phyloP scores from a whole-genome alignment of 2,113 vertebrate species.

The Barnardius zonarius region DNA sequence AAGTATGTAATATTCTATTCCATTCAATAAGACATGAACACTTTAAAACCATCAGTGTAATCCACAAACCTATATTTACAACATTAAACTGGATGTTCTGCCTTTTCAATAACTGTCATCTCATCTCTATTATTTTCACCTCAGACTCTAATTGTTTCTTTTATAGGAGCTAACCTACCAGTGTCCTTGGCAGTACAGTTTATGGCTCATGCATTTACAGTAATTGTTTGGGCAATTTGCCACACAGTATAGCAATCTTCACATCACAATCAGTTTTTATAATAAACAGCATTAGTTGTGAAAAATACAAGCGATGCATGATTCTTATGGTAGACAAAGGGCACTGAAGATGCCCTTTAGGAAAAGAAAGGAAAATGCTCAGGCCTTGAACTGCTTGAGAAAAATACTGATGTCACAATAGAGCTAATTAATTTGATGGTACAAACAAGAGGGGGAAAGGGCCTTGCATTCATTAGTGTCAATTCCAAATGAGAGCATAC shows the following conservation, averaged over 20 bases:
- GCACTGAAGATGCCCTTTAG: slow-evolving; percentile 53
- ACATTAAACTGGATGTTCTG: slow-evolving; percentile 55
- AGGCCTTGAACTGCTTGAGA: slow-evolving; percentile 47
- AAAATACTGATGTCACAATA: slow-evolving; percentile 49
- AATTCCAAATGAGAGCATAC: slow-evolving; percentile 39
- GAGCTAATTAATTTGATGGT: slow-evolving; percentile 68
- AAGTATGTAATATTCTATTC: slow-evolving; percentile 63
- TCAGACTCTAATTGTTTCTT: slow-evolving; percentile 72
- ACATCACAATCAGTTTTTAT: slow-evolving; percentile 56
- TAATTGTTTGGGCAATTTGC: slow-evolving; percentile 72
- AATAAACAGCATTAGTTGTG: slow-evolving; percentile 65
- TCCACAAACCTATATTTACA: slow-evolving; percentile 65
- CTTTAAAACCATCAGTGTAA: slow-evolving; percentile 66
- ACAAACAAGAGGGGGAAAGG: slow-evolving; percentile 45
- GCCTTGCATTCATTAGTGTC: slow-evolving; percentile 65
- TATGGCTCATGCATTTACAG: slow-evolving; percentile 63
- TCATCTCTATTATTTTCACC: slow-evolving; percentile 67
- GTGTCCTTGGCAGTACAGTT: slow-evolving; percentile 65
- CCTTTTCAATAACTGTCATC: slow-evolving; percentile 65
- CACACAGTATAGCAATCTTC: slow-evolving; percentile 55
- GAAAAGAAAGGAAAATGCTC: slow-evolving; percentile 50
- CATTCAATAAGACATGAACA: slow-evolving; percentile 51
- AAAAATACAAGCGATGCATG: slow-evolving; percentile 47
- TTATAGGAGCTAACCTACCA: slow-evolving; percentile 65
- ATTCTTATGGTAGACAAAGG: slow-evolving; percentile 53